These are phyloP conservation scores for Tuta absoluta DNA, from an alignment of 2,888 invertebrate species.

Conservation along the genomic window DNA sequence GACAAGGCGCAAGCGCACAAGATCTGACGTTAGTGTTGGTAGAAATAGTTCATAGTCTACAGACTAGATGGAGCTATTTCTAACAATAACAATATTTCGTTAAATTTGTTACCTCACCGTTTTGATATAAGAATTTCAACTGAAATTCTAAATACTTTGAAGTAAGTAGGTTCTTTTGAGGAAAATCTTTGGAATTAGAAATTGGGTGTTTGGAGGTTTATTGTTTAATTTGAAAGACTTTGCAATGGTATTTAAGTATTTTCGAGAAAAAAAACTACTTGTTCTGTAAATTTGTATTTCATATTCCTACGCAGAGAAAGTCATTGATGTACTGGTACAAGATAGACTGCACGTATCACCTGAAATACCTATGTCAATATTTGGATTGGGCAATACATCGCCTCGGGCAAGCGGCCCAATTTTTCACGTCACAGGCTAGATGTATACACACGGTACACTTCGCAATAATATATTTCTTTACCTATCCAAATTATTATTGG, in stretches of 20 bases:
- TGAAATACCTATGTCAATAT: conserved; percentile 2
- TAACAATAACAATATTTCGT: conserved; percentile 6
- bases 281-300: too few relatives aligned
- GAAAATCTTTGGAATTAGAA: conserved; percentile 8
- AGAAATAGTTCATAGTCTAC: too few relatives aligned
- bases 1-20: too few relatives aligned
- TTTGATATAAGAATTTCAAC: conserved; percentile 10
- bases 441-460: conserved; percentile 37
- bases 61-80: too few relatives aligned
- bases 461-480: conserved; percentile 32
- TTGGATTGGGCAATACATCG: conserved; percentile 19
- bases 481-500: not conserved
- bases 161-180: conserved; percentile 5
- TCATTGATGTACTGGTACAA: not conserved
- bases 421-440: conserved; percentile 46
- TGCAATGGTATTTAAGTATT: not conserved
- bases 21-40: too few relatives aligned
- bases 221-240: not conserved
- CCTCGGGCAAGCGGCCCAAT: conserved; percentile 44
- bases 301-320: not conserved
- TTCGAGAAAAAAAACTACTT: not conserved
- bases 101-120: conserved; percentile 5
- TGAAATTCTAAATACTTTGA: conserved; percentile 16
- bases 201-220: not conserved
- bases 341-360: not conserved